phyloP scores from a whole-genome alignment of 2,797 vertebrate genomes.

The Hypotaenidia okinawae region DNA sequence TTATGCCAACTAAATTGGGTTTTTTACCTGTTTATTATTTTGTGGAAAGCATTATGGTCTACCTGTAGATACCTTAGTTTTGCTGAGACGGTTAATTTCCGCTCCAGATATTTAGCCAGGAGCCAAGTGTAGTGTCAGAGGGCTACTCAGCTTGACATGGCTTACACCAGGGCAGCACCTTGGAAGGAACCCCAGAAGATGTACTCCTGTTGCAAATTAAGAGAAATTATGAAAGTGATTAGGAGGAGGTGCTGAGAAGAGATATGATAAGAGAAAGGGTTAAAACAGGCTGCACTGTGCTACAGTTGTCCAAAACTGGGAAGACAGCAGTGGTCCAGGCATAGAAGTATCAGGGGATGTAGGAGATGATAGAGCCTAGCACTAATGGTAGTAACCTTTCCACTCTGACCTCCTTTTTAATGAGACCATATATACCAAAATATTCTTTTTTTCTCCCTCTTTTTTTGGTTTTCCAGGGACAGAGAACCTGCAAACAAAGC shows the following conservation, averaged over 20 bases:
- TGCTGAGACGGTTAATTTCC: background rate
- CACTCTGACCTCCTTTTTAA: background rate
- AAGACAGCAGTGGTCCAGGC: background rate
- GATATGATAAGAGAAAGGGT: background rate
- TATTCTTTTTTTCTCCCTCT: background rate
- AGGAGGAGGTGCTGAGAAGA: background rate
- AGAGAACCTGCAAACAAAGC: background rate
- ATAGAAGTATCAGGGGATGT: background rate
- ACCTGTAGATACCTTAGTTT: background rate
- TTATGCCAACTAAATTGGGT: background rate
- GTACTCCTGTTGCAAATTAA: background rate
- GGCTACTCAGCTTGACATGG: background rate
- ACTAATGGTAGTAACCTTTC: background rate
- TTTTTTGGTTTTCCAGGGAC: background rate
- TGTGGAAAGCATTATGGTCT: background rate
- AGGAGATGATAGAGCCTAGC: background rate
- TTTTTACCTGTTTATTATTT: background rate
- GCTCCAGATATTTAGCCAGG: background rate
- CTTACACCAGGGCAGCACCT: background rate
- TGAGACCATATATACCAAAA: background rate
- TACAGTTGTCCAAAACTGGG: background rate
- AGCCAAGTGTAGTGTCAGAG: background rate
- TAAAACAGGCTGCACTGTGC: background rate
- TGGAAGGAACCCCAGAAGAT: background rate
- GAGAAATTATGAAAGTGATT: background rate